A percentile compares a stretch with the other conserved stretches of the same genome.
phyloP scores from a whole-genome alignment of 2,797 vertebrate genomes.

The Pitangus sulphuratus region DNA sequence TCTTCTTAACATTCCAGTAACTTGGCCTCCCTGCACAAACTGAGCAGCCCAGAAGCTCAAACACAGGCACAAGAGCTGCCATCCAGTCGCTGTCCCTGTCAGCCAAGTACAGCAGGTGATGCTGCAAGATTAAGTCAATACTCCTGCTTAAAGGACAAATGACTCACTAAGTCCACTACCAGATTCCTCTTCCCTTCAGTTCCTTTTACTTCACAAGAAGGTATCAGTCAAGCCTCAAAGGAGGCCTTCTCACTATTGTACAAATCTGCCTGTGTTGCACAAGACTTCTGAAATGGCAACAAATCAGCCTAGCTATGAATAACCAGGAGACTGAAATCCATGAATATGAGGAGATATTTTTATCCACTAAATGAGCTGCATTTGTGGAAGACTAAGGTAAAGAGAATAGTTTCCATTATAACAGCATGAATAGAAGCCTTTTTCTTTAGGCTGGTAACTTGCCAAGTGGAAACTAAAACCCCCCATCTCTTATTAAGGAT shows the following conservation, averaged over 20 bases:
- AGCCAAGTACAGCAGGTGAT: neutral
- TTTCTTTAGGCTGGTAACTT: slow-evolving; percentile 22
- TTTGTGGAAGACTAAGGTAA: slow-evolving; percentile 47
- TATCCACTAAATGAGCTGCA: slow-evolving; percentile 9
- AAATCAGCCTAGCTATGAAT: neutral
- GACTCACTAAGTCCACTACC: neutral
- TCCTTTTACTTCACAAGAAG: neutral
- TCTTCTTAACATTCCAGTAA: neutral
- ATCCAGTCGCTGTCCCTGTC: fast-evolving
- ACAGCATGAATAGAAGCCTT: slow-evolving; percentile 46
- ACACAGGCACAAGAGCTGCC: fast-evolving
- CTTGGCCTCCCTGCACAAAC: no score
- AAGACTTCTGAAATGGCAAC: neutral
- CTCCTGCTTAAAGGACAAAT: neutral
- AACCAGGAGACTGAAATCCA: slow-evolving; percentile 10
- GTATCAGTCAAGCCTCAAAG: neutral
- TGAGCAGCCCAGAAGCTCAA: fast-evolving
- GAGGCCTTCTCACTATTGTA: neutral
- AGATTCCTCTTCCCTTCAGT: neutral
- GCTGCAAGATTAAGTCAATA: neutral
- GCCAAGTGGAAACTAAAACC: slow-evolving; percentile 51
- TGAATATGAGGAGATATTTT: slow-evolving; percentile 25
- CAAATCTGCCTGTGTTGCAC: neutral
- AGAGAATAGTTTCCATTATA: slow-evolving; percentile 52
- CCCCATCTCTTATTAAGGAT: slow-evolving; percentile 17